A percentile compares a stretch with the other conserved stretches of the same genome.
phyloP scores from a whole-genome alignment of 2,113 vertebrate genomes.

The Taxidea taxus region DNA sequence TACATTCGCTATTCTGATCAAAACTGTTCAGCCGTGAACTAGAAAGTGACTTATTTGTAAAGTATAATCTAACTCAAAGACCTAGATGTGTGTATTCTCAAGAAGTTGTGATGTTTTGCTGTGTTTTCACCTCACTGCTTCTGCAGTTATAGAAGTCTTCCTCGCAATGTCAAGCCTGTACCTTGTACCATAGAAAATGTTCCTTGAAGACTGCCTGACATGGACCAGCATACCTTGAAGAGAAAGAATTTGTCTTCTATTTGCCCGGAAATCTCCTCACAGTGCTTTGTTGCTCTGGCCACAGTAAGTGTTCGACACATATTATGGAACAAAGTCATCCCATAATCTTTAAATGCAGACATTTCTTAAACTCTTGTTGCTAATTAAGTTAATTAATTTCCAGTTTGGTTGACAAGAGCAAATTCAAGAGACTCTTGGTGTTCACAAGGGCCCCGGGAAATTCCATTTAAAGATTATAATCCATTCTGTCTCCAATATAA shows the following conservation, averaged over 20 bases:
- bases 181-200: background rate
- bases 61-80: background rate
- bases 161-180: background rate
- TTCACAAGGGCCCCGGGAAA: background rate
- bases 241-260: background rate
- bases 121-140: background rate
- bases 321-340: background rate
- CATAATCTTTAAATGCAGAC: slow-evolving; percentile 2
- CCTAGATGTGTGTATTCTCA: background rate
- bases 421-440: background rate
- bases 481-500: background rate
- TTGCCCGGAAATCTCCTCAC: background rate
- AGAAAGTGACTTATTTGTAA: background rate
- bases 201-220: background rate
- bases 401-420: background rate
- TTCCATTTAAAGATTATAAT: background rate
- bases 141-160: background rate
- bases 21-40: background rate
- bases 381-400: slow-evolving; percentile 46
- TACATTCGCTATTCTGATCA: background rate
- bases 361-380: background rate
- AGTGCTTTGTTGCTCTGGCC: background rate
- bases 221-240: background rate
- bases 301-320: background rate
- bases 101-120: background rate